A percentile compares a stretch with the other conserved stretches of the same genome.
These are phyloP conservation scores for Cinara cedri DNA, from an alignment of 2,888 invertebrate genomes.

Conservation along the genomic window DNA sequence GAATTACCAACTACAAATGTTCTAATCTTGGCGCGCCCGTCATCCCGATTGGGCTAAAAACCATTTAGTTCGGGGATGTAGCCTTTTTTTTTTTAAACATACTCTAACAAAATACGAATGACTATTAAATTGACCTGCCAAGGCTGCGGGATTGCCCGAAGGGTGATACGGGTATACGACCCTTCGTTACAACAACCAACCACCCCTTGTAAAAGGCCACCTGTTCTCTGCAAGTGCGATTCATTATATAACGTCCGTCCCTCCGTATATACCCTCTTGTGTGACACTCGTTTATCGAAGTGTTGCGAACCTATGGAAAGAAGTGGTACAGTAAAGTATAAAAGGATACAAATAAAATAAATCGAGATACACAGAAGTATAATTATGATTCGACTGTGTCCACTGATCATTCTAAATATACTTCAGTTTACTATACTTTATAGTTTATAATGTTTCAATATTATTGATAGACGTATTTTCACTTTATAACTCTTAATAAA, in stretches of 20 bases:
- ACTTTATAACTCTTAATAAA: no score
- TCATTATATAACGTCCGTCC: conserved; percentile 38
- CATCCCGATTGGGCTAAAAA: conserved; percentile 36
- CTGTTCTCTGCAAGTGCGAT: conserved; percentile 56
- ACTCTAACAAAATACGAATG: conserved; percentile 56
- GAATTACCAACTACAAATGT: conserved; percentile 36
- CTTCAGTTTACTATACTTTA: conserved; percentile 8
- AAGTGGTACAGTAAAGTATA: conserved; percentile 33
- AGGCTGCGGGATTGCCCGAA: conserved; percentile 26
- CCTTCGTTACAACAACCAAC: conserved; percentile 54
- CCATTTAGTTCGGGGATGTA: conserved; percentile 41
- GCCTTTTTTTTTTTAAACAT: conserved; percentile 42
- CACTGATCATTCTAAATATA: neutral
- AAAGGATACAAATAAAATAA: conserved; percentile 25
- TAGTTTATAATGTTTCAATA: neutral
- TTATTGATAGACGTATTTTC: neutral
- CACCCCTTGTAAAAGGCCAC: conserved; percentile 54
- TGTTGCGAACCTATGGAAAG: conserved; percentile 33
- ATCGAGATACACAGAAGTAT: conserved; percentile 23
- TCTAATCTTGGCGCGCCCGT: conserved; percentile 25
- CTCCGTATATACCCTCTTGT: conserved; percentile 42
- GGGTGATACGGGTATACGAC: conserved; percentile 51
- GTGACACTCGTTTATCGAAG: conserved; percentile 53
- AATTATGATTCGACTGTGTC: conserved; percentile 19
- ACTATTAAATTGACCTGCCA: conserved; percentile 57